These are phyloP conservation scores for Amphiprion ocellaris DNA, from an alignment of 2,113 vertebrate genomes.

Conservation along the genomic window DNA sequence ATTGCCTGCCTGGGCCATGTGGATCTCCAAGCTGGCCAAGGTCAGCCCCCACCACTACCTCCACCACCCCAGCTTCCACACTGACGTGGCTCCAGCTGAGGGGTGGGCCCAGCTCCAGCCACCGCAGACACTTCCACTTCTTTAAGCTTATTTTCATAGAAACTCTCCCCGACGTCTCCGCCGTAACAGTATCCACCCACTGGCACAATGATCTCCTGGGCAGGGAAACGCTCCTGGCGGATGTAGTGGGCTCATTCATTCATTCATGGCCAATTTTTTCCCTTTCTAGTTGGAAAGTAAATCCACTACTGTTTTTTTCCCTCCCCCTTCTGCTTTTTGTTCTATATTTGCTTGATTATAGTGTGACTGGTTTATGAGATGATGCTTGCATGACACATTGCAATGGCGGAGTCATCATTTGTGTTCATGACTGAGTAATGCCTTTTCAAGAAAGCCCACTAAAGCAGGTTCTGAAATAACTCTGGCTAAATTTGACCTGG, in stretches of 20 bases:
- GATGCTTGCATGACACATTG: constrained; percentile 32
- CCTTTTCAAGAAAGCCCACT: constrained; percentile 36
- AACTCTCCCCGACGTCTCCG: constrained; percentile 68
- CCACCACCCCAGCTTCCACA: constrained; percentile 19
- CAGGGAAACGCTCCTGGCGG: constrained; percentile 76
- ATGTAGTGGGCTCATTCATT: constrained; percentile 79
- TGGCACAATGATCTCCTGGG: constrained; percentile 79
- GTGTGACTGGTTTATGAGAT: constrained; percentile 43
- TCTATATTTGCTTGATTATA: constrained; percentile 56
- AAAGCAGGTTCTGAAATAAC: constrained; percentile 35
- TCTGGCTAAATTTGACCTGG: constrained; percentile 15
- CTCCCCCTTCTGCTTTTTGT: constrained; percentile 59
- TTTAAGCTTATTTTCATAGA: constrained; percentile 77
- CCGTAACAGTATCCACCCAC: constrained; percentile 80
- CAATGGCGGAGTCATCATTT: constrained; percentile 26
- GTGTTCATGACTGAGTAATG: constrained; percentile 34
- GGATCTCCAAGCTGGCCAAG: constrained; percentile 53
- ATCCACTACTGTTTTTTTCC: constrained; percentile 62
- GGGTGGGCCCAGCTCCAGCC: constrained; percentile 69
- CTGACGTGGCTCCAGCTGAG: constrained; percentile 66
- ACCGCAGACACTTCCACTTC: constrained; percentile 78
- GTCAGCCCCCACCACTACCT: constrained; percentile 43
- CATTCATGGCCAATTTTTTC: constrained; percentile 79
- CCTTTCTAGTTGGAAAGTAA: constrained; percentile 72
- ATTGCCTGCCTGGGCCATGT: constrained; percentile 37